Percentiles rank a stretch among this genome's conserved stretches.
Conservation (phyloP, 2,797 vertebrate species). For the Sarcophilus harrisii region DNA sequence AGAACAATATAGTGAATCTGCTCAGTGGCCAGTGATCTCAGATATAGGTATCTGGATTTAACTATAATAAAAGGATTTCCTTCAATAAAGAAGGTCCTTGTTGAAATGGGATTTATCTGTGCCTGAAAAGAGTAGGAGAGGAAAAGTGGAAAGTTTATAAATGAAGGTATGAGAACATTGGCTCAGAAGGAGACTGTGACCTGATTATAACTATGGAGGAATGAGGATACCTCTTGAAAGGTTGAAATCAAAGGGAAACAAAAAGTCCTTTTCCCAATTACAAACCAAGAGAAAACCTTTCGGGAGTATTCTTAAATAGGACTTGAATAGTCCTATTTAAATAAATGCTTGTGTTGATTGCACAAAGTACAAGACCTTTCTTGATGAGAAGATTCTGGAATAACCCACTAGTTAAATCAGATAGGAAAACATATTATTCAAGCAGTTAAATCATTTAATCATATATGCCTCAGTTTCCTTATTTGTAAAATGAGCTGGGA, state of each 20-base stretch:
- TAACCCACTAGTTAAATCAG: not conserved
- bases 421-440: not conserved
- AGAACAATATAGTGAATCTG: not conserved
- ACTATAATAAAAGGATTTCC: not conserved
- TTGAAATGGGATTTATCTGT: slow-evolving; percentile 10
- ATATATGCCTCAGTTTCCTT: too few species aligned
- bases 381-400: not conserved
- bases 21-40: not conserved
- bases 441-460: too few species aligned
- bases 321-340: not conserved
- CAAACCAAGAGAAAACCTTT: not conserved
- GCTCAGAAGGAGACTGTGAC: not conserved
- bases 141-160: not conserved
- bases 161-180: not conserved
- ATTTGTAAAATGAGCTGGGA: too few species aligned
- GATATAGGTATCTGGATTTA: not conserved
- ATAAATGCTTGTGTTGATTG: not conserved
- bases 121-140: not conserved
- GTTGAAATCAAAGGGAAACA: not conserved
- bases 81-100: slow-evolving; percentile 8
- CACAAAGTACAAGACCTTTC: too few species aligned
- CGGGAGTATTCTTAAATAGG: not conserved
- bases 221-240: not conserved
- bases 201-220: not conserved
- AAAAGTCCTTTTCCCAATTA: not conserved